phyloP scores from a whole-genome alignment of 2,888 invertebrate genomes.

The Nemapogon koenigi region DNA sequence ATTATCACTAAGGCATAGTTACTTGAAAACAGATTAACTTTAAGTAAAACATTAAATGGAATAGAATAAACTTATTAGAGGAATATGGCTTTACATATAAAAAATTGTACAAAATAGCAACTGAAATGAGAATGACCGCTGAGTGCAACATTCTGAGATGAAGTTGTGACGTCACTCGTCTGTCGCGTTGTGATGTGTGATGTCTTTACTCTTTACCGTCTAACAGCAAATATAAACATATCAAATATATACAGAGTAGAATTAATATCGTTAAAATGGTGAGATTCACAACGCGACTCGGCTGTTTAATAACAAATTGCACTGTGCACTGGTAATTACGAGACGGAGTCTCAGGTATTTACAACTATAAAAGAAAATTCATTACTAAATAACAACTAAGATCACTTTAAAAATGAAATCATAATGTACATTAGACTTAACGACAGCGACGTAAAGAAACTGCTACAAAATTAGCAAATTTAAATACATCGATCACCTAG shows the following conservation, averaged over 20 bases:
- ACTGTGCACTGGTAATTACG: constrained; percentile 52
- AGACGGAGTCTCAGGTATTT: constrained; percentile 32
- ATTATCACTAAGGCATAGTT: constrained; percentile 49
- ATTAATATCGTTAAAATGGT: too few relatives aligned
- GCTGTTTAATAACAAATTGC: too few relatives aligned
- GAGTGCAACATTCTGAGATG: background rate
- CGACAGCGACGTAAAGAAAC: constrained; percentile 56
- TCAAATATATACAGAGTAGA: too few relatives aligned
- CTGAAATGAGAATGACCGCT: constrained; percentile 2
- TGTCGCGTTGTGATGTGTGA: too few relatives aligned
- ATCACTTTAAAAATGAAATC: constrained; percentile 63
- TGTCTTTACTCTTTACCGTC: too few relatives aligned
- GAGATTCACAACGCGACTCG: too few relatives aligned
- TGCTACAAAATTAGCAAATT: constrained; percentile 64
- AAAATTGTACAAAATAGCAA: background rate
- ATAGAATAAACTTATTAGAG: background rate
- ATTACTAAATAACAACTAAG: constrained; percentile 62
- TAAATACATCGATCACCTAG: constrained; percentile 61
- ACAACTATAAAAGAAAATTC: constrained; percentile 55
- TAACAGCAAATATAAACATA: too few relatives aligned
- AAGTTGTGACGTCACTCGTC: background rate
- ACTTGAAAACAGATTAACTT: constrained; percentile 35
- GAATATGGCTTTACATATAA: constrained; percentile 2
- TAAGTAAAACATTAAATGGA: background rate
- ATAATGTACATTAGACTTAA: constrained; percentile 62